Evolutionary conservation across 92 coral and sea anemone species (phyloP).

Genomic region (Phenganax marumi): DNA sequence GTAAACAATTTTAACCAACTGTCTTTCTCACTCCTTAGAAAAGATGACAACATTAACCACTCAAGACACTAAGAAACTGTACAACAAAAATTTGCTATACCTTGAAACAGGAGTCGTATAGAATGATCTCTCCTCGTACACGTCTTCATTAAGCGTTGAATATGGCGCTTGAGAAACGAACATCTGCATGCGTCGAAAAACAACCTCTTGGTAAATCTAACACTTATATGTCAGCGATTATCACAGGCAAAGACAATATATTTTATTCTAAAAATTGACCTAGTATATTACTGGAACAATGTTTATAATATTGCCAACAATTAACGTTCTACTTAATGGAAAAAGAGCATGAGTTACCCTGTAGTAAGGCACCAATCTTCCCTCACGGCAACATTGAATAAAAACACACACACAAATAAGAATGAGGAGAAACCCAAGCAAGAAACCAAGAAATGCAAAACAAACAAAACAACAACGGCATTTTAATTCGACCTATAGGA

Average conservation of each 20-base stretch:
- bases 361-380: constrained; percentile 84
- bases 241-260: too few relatives aligned
- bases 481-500: constrained; percentile 56
- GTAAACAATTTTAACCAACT: background rate
- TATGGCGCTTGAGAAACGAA: constrained; percentile 3
- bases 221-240: too few relatives aligned
- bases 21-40: too few relatives aligned
- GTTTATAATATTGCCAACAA: too few relatives aligned
- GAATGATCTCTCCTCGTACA: constrained; percentile 17
- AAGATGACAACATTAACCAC: too few relatives aligned
- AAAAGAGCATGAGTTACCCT: constrained; percentile 60
- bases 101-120: background rate
- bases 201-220: too few relatives aligned
- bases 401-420: constrained; percentile 62
- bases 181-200: too few relatives aligned
- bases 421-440: constrained; percentile 68
- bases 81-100: background rate
- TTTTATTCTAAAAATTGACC: too few relatives aligned
- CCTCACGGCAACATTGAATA: constrained; percentile 85
- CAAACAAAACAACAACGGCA: constrained; percentile 67
- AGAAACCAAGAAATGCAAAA: constrained; percentile 82
- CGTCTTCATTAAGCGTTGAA: constrained; percentile 28
- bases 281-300: too few relatives aligned
- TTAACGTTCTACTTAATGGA: too few relatives aligned
- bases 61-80: background rate